Conservation (phyloP, 2,888 invertebrate genomes). For the Leuctra nigra region DNA sequence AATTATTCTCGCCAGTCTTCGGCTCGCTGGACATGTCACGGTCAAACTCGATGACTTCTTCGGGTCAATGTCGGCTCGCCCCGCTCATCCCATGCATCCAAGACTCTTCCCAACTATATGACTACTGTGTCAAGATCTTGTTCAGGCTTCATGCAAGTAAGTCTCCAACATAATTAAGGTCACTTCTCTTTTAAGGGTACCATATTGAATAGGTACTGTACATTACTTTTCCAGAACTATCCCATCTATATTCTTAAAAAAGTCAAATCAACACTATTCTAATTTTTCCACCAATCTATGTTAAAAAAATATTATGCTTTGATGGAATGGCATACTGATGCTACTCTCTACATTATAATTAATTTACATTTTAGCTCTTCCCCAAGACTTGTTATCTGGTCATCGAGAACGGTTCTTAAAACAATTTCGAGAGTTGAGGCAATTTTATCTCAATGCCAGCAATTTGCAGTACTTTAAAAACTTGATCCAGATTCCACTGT, state of each 20-base stretch:
- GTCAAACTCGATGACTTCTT: conserved; percentile 94
- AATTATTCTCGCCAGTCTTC: conserved; percentile 63
- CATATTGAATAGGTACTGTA: too few relatives aligned
- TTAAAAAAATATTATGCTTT: too few relatives aligned
- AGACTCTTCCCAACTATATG: conserved; percentile 94
- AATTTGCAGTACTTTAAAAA: conserved; percentile 97
- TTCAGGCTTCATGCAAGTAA: conserved; percentile 82
- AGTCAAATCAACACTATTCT: too few relatives aligned
- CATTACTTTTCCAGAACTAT: too few relatives aligned
- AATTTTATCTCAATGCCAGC: conserved; percentile 88
- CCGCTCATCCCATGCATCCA: conserved; percentile 93
- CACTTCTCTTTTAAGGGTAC: too few relatives aligned
- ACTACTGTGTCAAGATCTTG: conserved; percentile 91
- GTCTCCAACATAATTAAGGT: too few relatives aligned
- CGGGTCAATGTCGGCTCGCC: conserved; percentile 93
- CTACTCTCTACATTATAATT: too few relatives aligned
- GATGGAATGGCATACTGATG: too few relatives aligned
- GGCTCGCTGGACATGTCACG: conserved; percentile 88
- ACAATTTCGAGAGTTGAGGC: conserved; percentile 80
- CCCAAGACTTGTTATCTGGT: conserved; percentile 83
- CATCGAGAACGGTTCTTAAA: conserved; percentile 85
- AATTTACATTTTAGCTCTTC: conserved; percentile 60
- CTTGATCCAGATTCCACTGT: conserved; percentile 83
- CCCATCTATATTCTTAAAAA: too few relatives aligned
- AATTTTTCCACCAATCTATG: too few relatives aligned